Evolutionary conservation across 2,797 vertebrate species (phyloP), one percentile per base, ranked within the genome.

Genomic region (Diglossa cyanea): DNA sequence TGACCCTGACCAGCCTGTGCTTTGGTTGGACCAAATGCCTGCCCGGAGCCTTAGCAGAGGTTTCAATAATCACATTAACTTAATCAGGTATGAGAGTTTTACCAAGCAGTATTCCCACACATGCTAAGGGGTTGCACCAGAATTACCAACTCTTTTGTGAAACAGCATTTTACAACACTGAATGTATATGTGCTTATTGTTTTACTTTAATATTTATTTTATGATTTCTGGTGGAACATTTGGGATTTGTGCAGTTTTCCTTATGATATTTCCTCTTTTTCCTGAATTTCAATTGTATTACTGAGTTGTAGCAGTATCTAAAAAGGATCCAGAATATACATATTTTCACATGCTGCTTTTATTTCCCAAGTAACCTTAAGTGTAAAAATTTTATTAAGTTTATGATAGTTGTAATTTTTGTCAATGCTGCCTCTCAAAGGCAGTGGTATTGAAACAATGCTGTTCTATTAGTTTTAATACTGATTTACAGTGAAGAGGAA

Each of bases 21-120:
- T 99, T 79, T 99, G 99, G 99, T 97, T 99, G 86, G 99, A 99
- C 95, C 99, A 99, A 97, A 99, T 99, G 99, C 99, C 99, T 53
- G 98, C 98, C 54, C 98, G 98, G 90, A 99, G 99, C 77, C 99
- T 99, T 47, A 99, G 99, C 94, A 98, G 99, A 96, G 99, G 99
- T 74, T 99, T 99, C 95, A 99, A 99, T 98, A 99, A 99, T 94
- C 99, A 99, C 94, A 99, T 99, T 97, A 99, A 99, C 84, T 98
- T 99, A 77, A 99, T 99, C 98, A 99, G 99, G 99, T 99, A 98
- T 6, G 85, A 79, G 17, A 61, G 23, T 77, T 89, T 53, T 26
- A 15, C 44, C 31, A 39, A 70, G 42, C 20, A 21, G 35, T 42
- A 31, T 90, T 87, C 25, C 37, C 76, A 2, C 21, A 37, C 44